A percentile compares a stretch with the other conserved stretches of the same genome.
Conservation (phyloP, 1,140 invertebrate species). For the Bicyclus anynana region DNA sequence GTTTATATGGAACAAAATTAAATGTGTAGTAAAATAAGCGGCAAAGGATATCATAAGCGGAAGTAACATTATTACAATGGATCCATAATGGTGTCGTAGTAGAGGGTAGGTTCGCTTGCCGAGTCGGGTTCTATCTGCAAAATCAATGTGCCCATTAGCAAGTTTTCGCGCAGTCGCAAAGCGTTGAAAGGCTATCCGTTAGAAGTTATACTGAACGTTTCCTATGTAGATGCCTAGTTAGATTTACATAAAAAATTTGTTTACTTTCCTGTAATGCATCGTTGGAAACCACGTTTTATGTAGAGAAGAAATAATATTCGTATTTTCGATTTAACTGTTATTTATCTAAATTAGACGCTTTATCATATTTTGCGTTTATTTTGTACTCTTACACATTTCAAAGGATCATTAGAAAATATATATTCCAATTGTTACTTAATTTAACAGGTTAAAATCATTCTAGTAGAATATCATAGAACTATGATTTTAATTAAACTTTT, state of each 20-base stretch:
- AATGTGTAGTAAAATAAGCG: neutral
- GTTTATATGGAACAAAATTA: neutral
- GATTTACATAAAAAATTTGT: slow-evolving; percentile 19
- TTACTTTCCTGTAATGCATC: neutral
- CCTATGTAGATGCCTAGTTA: slow-evolving; percentile 29
- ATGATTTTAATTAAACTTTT: no score
- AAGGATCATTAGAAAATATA: no score
- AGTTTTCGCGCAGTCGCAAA: slow-evolving; percentile 75
- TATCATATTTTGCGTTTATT: no score
- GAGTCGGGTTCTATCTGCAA: slow-evolving; percentile 75
- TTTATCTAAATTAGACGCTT: no score
- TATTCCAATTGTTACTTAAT: no score
- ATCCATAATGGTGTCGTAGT: slow-evolving; percentile 11
- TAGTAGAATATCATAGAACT: no score
- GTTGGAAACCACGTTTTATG: neutral
- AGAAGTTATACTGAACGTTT: slow-evolving; percentile 22
- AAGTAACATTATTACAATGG: neutral
- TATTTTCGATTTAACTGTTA: no score
- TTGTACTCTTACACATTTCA: no score
- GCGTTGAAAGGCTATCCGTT: slow-evolving; percentile 53
- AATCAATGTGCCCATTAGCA: slow-evolving; percentile 77
- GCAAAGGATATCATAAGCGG: neutral
- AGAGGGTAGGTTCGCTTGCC: slow-evolving; percentile 58
- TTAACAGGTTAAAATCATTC: no score
- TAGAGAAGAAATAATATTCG: no score